Evolutionary conservation across 2,888 invertebrate species (phyloP).

Genomic region (Boloria selene): DNA sequence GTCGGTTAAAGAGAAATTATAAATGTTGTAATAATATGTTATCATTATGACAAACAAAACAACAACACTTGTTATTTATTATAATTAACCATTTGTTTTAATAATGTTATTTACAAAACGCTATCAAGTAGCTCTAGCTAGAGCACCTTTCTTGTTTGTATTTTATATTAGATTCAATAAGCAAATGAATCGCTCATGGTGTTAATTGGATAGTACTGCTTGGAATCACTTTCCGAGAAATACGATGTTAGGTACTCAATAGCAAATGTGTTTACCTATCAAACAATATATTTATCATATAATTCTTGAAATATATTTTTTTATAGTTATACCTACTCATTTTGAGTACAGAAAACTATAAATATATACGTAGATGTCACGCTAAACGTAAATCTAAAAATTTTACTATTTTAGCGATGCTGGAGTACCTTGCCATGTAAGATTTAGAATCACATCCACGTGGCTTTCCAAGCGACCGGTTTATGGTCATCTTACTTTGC

Average conservation of each 20-base stretch:
- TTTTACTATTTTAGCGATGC: slow-evolving; percentile 13
- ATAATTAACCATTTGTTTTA: neutral
- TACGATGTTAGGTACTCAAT: too few relatives aligned
- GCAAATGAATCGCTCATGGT: neutral
- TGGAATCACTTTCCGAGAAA: neutral
- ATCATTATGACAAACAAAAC: neutral
- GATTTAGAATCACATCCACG: slow-evolving; percentile 26
- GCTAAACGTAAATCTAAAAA: neutral
- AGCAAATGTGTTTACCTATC: too few relatives aligned
- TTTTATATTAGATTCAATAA: slow-evolving; percentile 4
- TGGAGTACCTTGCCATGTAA: slow-evolving; percentile 9
- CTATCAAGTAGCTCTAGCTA: neutral
- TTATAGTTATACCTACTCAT: neutral
- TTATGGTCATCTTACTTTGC: slow-evolving; percentile 65
- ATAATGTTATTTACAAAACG: slow-evolving; percentile 4
- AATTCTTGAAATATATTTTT: too few relatives aligned
- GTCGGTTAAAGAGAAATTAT: slow-evolving; percentile 4
- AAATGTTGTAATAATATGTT: slow-evolving; percentile 4
- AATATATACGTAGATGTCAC: neutral
- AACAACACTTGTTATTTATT: neutral
- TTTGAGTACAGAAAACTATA: neutral
- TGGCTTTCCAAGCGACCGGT: slow-evolving; percentile 59
- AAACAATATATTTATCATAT: too few relatives aligned
- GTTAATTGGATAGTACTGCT: slow-evolving; percentile 4
- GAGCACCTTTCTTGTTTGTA: neutral